Base-by-base conservation (phyloP, 2,797 vertebrate genomes). In the Mormyrus hasselquistii region DNA sequence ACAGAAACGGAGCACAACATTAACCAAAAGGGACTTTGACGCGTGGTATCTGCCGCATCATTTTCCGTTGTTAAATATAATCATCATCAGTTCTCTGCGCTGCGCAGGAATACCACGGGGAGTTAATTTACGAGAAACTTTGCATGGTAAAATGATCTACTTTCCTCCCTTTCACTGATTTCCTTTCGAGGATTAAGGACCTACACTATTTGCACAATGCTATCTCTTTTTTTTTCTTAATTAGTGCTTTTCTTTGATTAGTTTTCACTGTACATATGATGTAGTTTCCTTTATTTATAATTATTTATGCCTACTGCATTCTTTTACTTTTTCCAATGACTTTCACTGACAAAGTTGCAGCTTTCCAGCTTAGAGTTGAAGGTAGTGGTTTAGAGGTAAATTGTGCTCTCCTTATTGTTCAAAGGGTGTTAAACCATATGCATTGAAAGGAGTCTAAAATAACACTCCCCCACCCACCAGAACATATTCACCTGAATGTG, bases 31-130 rank as follows among this genome's bases (percentile, higher is more conserved):
- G 91, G 88, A 91, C 90, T 90, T 88, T 91, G 88, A 92, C 41
- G 89, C 88, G 84, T 91, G 90, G 87, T 89, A 94, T 90, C 90
- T 87, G 55, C 87, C 89, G 90, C 86, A 91, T 86, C 93, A 92
- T 89, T 91, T 93, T 91, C 90, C 92, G 93, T 94, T 91, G 92
- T 96, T 95, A 95, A 95, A 95, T 96, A 95, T 96, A 96, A 95
- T 94, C 93, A 94, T 93, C 91, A 88, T 94, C 92, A 94, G 92
- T 93, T 95, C 92, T 92, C 92, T 92, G 86, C 91, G 57, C 92
- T 92, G 89, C 90, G 91, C 90, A 92, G 88, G 89, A 92, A 93
- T 90, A 91, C 94, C 92, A 85, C 62, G 50, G 90, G 92, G 94
- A 94, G 85, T 94, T 94, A 83, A 94, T 93, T 94, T 94, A 93